These are phyloP conservation scores for Papilio xuthus DNA, from an alignment of 1,140 invertebrate species.

Conservation along the genomic window DNA sequence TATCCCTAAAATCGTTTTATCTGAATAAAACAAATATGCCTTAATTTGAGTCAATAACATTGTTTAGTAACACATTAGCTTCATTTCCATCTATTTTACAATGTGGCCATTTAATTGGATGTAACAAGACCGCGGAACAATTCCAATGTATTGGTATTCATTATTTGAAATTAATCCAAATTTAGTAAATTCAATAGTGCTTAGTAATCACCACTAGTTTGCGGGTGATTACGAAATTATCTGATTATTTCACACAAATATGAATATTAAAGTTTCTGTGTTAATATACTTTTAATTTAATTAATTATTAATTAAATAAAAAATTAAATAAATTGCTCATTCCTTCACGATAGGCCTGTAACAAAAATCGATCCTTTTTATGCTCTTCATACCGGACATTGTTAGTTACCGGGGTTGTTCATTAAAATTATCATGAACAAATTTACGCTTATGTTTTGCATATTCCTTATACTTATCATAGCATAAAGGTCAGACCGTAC, in stretches of 20 bases:
- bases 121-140: slow-evolving; percentile 18
- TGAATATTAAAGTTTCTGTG: background rate
- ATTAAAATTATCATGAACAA: too few species aligned
- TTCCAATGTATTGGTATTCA: background rate
- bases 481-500: too few species aligned
- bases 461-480: too few species aligned
- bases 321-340: too few species aligned
- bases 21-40: background rate
- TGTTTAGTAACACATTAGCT: slow-evolving; percentile 20
- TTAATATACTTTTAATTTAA: too few species aligned
- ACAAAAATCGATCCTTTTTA: too few species aligned
- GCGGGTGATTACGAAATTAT: slow-evolving; percentile 28
- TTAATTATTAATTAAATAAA: too few species aligned
- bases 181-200: slow-evolving; percentile 22
- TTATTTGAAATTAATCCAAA: slow-evolving; percentile 7
- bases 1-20: background rate
- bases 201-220: slow-evolving; percentile 8
- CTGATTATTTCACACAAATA: slow-evolving; percentile 27
- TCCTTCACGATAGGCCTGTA: too few species aligned
- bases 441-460: too few species aligned
- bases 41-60: slow-evolving; percentile 7
- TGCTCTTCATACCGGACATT: too few species aligned
- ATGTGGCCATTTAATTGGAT: slow-evolving; percentile 1
- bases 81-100: slow-evolving; percentile 14
- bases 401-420: too few species aligned